Percentiles rank a stretch among this genome's conserved stretches.
phyloP scores from a whole-genome alignment of 2,888 invertebrate species.

The Torymus tubicola region DNA sequence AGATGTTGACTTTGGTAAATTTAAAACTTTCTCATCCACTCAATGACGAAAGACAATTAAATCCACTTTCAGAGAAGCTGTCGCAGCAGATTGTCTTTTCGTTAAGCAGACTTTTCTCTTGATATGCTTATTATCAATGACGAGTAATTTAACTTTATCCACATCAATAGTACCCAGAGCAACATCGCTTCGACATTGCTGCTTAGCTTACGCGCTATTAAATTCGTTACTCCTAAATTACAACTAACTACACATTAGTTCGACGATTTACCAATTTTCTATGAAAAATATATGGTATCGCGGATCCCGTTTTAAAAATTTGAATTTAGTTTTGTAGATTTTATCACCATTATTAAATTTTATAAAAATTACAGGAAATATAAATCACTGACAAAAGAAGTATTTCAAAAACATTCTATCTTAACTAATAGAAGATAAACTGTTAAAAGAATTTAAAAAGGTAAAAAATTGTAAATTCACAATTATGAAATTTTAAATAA shows the following conservation, averaged over 20 bases:
- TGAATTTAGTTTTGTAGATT: not conserved
- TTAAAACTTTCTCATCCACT: slow-evolving; percentile 12
- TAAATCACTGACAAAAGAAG: not conserved
- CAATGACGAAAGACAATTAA: slow-evolving; percentile 11
- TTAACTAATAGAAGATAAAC: no score
- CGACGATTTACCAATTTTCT: slow-evolving; percentile 34
- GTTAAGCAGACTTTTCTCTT: slow-evolving; percentile 28
- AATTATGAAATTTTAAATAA: no score
- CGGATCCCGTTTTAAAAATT: slow-evolving; percentile 19
- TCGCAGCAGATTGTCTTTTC: slow-evolving; percentile 32
- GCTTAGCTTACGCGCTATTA: slow-evolving; percentile 44
- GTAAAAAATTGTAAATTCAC: no score
- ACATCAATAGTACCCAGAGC: slow-evolving; percentile 11
- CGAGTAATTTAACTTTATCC: slow-evolving; percentile 28
- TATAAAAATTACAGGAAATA: slow-evolving; percentile 2
- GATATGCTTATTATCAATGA: slow-evolving; percentile 44
- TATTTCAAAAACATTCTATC: no score
- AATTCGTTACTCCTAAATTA: slow-evolving; percentile 52
- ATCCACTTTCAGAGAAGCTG: slow-evolving; percentile 12
- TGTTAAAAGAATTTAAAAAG: no score
- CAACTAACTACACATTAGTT: slow-evolving; percentile 47
- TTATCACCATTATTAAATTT: not conserved
- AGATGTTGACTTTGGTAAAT: not conserved
- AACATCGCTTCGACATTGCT: slow-evolving; percentile 20
- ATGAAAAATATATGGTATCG: slow-evolving; percentile 50